Conservation (phyloP, 2,888 invertebrate species). For the Pterostichus niger region DNA sequence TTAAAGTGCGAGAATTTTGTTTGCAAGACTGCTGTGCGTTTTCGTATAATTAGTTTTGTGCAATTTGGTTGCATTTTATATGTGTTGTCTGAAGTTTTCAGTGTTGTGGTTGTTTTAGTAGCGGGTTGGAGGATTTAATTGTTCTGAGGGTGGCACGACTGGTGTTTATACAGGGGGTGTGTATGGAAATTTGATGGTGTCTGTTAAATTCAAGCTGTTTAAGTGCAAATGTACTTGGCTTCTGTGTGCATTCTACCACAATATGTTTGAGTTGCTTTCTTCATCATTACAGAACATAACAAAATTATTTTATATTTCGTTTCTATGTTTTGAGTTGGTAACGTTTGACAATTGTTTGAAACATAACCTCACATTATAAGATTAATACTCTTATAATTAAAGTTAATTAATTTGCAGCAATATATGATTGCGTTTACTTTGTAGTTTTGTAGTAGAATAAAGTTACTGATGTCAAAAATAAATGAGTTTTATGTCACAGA, state of each 20-base stretch:
- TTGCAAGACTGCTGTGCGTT: constrained; percentile 25
- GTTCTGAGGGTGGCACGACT: constrained; percentile 23
- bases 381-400: too few relatives aligned
- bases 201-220: constrained; percentile 27
- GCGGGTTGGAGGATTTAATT: constrained; percentile 10
- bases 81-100: constrained; percentile 1
- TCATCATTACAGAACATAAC: not conserved
- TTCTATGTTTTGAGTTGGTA: too few relatives aligned
- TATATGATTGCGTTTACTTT: too few relatives aligned
- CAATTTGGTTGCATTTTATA: constrained; percentile 51
- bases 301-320: constrained; percentile 24
- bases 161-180: constrained; percentile 11
- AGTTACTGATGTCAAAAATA: too few relatives aligned
- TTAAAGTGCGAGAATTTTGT: constrained; percentile 36
- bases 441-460: too few relatives aligned
- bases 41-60: constrained; percentile 53
- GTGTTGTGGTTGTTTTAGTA: constrained; percentile 33
- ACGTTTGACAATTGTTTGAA: too few relatives aligned
- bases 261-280: constrained; percentile 25
- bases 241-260: not conserved
- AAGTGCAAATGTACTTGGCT: constrained; percentile 19
- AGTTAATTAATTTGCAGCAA: too few relatives aligned
- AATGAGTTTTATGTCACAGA: too few relatives aligned
- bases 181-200: constrained; percentile 51
- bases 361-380: too few relatives aligned